Conservation (phyloP, 2,113 vertebrate species). For the Percopsis transmontana region DNA sequence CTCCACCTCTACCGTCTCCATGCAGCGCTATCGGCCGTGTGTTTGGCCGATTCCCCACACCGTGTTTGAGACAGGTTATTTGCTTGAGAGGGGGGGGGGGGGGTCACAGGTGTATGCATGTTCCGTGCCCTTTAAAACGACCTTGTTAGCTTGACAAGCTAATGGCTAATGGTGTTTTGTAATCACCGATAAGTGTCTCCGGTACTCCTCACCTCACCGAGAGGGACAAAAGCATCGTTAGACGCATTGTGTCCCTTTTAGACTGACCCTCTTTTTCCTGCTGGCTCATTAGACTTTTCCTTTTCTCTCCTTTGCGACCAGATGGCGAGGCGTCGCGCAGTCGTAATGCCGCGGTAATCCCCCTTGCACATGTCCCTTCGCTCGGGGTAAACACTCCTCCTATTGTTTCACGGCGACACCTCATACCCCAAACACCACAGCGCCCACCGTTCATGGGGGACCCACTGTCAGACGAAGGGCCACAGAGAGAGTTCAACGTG, state of each 20-base stretch:
- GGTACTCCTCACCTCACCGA: not conserved
- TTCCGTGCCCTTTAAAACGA: too few species aligned
- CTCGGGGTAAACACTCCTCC: slow-evolving; percentile 63
- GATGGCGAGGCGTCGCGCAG: slow-evolving; percentile 70
- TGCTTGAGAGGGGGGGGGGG: too few species aligned
- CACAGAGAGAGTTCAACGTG: not conserved
- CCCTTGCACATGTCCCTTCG: slow-evolving; percentile 69
- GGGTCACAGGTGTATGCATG: too few species aligned
- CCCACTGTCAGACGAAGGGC: not conserved
- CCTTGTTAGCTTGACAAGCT: too few species aligned
- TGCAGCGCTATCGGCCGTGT: too few species aligned
- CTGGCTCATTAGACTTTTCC: slow-evolving; percentile 53
- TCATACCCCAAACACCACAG: slow-evolving; percentile 8
- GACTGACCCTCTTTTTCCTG: slow-evolving; percentile 39
- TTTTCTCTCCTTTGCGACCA: slow-evolving; percentile 60
- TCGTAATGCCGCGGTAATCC: slow-evolving; percentile 71
- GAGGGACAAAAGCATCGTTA: slow-evolving; percentile 26
- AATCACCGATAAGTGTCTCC: not conserved
- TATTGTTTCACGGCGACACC: slow-evolving; percentile 49
- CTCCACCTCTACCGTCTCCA: too few species aligned
- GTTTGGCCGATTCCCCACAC: slow-evolving; percentile 41
- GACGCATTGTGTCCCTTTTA: slow-evolving; percentile 28
- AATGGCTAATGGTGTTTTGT: too few species aligned
- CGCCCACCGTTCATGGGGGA: not conserved
- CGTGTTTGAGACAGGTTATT: slow-evolving; percentile 19